A percentile compares a stretch with the other conserved stretches of the same genome.
Conservation (phyloP, 2,797 vertebrate genomes). For the Urosaurus nigricauda region DNA sequence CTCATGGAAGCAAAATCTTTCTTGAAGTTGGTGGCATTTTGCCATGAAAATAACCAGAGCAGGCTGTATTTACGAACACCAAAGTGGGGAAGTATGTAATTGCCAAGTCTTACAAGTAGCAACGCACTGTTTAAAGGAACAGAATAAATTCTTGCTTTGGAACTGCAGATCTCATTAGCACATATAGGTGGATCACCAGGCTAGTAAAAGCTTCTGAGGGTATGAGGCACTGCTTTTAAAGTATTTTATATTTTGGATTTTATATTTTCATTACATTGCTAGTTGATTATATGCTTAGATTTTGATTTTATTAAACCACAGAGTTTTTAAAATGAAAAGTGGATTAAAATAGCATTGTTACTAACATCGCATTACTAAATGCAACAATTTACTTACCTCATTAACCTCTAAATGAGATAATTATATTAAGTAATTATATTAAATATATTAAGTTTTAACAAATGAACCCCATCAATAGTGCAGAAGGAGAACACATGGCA, state of each 20-base stretch:
- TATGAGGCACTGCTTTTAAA: not conserved
- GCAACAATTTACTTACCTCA: no score
- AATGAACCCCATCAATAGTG: not conserved
- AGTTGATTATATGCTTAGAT: no score
- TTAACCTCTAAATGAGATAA: not conserved
- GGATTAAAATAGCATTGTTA: not conserved
- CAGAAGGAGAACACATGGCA: no score
- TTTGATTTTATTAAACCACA: no score
- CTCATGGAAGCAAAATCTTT: not conserved
- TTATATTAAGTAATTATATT: not conserved
- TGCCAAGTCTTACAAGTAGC: slow-evolving; percentile 15
- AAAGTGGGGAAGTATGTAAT: not conserved
- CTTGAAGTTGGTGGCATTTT: not conserved
- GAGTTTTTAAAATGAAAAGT: no score
- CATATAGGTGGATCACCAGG: no score
- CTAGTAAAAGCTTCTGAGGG: not conserved
- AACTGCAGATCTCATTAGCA: not conserved
- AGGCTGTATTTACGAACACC: slow-evolving; percentile 19
- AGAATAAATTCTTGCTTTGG: not conserved
- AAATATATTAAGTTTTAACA: no score
- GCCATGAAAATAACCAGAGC: slow-evolving; percentile 17
- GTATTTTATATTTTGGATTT: no score
- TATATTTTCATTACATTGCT: no score
- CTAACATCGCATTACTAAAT: no score
- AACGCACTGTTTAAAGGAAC: not conserved